Conservation (phyloP, 1,140 invertebrate species). For the Goniozus legneri region DNA sequence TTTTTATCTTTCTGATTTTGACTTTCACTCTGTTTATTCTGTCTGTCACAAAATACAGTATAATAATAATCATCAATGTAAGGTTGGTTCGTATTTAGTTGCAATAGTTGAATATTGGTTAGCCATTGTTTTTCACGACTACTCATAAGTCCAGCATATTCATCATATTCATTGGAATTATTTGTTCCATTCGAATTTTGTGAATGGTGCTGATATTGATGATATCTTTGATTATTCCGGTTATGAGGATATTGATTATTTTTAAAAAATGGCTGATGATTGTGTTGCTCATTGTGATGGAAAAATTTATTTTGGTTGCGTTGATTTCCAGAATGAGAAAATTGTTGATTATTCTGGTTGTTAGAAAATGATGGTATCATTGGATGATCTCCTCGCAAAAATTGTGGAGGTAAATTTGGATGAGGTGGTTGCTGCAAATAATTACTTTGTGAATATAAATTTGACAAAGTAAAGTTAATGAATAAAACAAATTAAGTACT, state of each 20-base stretch:
- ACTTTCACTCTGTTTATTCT: conserved; percentile 44
- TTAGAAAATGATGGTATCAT: conserved; percentile 36
- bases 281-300: conserved; percentile 37
- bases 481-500: conserved; percentile 12
- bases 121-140: conserved; percentile 89
- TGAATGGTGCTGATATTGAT: conserved; percentile 32
- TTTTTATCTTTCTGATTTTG: conserved; percentile 55
- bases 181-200: conserved; percentile 38
- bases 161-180: conserved; percentile 59
- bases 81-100: conserved; percentile 80
- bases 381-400: conserved; percentile 37
- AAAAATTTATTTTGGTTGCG: conserved; percentile 42
- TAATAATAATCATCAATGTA: conserved; percentile 86
- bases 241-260: conserved; percentile 45
- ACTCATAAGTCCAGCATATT: conserved; percentile 88
- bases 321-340: conserved; percentile 47
- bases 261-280: conserved; percentile 48
- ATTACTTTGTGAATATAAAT: neutral
- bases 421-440: conserved; percentile 34
- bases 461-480: no score
- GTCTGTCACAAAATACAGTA: conserved; percentile 57
- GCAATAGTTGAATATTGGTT: conserved; percentile 86
- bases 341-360: conserved; percentile 37
- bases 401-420: conserved; percentile 35
- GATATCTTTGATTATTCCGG: conserved; percentile 38